Base-by-base conservation (phyloP, 2,888 invertebrate genomes). In the Podabrus alpinus region DNA sequence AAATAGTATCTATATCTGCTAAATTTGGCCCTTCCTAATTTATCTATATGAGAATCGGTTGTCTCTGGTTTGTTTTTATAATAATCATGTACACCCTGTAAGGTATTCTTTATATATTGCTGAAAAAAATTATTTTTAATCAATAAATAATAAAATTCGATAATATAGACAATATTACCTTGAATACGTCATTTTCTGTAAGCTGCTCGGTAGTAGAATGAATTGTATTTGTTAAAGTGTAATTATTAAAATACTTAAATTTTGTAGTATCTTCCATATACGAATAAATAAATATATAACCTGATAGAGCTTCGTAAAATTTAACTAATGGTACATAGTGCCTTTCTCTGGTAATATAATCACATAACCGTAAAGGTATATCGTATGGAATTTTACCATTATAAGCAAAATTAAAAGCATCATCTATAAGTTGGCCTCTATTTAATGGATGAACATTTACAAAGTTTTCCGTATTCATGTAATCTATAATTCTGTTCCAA, bases 381-480 rank as follows among this genome's bases (percentile, higher is more conserved):
- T 83, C 81, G 81, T 91, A 91, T 7, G 87, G 88, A 73, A 92
- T 84, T 60, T 90, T 86, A 45, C 90, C 91, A 72, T 91, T 90
- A 72, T 90, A 87, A 4, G 92, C 92, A 71, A 93, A 85, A 79
- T 91, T 91, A 77, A 92, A 90, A 3, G 92, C 88, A 84, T 97
- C 97, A 80, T 95, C 94, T 0, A 96, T 86, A 5, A 93, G 82
- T 74, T 95, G 94, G 0, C 94, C 95, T 62, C 96, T 89, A 86
- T 94, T 95, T 10, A 92, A 82, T 0, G 89, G 83, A 74, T 91
- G 89, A 70, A 94, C 92, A 0, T 80, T 82, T 0, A 62, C 25
- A 68, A 88, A 88, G 71, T 89, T 86, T 1, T 89, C 85, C 0
- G 76, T 80, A 13, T 83, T 82, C 67, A 93, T 83, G 4, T 88